phyloP scores from a whole-genome alignment of 2,113 vertebrate genomes.

The Oryctolagus cuniculus region mOryCun1.1 NC_091438.1:131123501-131124000 shows the following conservation, averaged over 20 bases:
- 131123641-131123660: not conserved
- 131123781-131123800: fast-evolving
- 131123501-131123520: not conserved
- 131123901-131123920: not conserved
- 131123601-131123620: not conserved
- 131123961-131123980: not conserved
- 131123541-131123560: not conserved
- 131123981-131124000: not conserved
- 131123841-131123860: not conserved
- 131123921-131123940: not conserved
- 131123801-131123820: not conserved
- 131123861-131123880: not conserved
- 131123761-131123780: not conserved
- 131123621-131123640: not conserved
- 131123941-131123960: not conserved
- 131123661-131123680: fast-evolving
- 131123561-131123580: not conserved
- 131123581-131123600: not conserved
- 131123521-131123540: not conserved
- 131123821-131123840: not conserved
- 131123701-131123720: not conserved
- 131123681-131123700: constrained; percentile 33
- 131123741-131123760: not conserved
- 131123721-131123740: not conserved
- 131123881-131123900: not conserved